These are phyloP conservation scores for Stegophylla sp. DNA, from an alignment of 2,888 invertebrate genomes.

Conservation along the genomic window DNA sequence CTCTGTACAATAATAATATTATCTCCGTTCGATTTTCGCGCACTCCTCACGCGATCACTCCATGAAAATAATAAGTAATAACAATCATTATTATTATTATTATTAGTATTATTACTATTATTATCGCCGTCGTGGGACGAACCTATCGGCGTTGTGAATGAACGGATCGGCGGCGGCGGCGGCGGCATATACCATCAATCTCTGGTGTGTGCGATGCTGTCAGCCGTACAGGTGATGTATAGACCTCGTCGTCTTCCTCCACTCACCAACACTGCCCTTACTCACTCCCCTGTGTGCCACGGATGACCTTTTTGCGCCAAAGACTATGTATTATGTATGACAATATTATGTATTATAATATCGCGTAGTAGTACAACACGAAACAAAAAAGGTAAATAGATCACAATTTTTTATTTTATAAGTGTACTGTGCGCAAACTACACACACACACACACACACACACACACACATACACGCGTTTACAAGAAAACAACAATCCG, in stretches of 20 bases:
- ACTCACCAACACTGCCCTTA: not conserved
- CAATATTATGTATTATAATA: not conserved
- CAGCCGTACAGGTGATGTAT: constrained; percentile 39
- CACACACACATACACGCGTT: not conserved
- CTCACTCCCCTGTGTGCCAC: not conserved
- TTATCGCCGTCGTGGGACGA: constrained; percentile 18
- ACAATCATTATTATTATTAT: not conserved
- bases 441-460: not conserved
- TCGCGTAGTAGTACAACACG: not conserved
- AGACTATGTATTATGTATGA: not conserved
- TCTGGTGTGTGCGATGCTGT: constrained; percentile 41
- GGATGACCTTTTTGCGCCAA: constrained; percentile 48
- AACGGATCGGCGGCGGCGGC: not conserved
- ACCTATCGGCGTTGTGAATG: constrained; percentile 36
- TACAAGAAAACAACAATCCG: constrained; percentile 24
- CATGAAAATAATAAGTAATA: not conserved
- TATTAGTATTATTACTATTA: not conserved
- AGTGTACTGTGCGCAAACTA: too few species aligned
- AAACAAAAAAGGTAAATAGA: constrained; percentile 15
- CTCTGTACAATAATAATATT: too few species aligned
- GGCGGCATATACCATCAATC: constrained; percentile 35
- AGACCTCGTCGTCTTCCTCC: constrained; percentile 14
- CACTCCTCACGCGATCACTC: not conserved
- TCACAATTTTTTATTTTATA: not conserved
- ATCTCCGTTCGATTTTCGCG: too few species aligned